Base-by-base conservation (phyloP, 2,797 vertebrate species). In the Microtus californicus region DNA sequence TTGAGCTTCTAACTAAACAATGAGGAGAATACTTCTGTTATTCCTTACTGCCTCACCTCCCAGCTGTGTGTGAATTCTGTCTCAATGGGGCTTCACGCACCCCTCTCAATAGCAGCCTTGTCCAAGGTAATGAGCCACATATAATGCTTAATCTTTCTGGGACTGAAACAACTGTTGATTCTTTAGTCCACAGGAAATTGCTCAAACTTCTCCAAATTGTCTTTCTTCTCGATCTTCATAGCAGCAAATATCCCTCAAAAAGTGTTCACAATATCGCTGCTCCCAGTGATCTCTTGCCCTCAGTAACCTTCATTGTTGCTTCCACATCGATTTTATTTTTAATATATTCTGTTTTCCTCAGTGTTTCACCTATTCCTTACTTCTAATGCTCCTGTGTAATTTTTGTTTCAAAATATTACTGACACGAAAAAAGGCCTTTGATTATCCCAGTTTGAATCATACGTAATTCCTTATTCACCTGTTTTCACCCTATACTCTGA, bases 331-430 rank as follows among this genome's bases (percentile, higher is more conserved):
- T 2, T 88, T 1, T 59, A 34, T 9, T 82, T 59, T 83, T 12
- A 69, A 11, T 82, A 43, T 45, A 25, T 9, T 48, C 76, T 40
- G 61, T 11, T n/a, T 13, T 43, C 14, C 77, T 91, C 63, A 8
- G 10, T 9, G 9, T 34, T 79, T 29, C 4, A 54, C 21, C 0
- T 3, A 71, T 63, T 67, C 43, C 3, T 25, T 5, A 2, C 2
- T 29, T 40, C 1, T 61, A 92, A 59, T 69, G 12, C 8, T 12
- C 67, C 1, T 80, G 23, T 80, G 23, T 10, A 1, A 9, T 56
- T 94, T 76, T 73, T 71, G n/a, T 63, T 71, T n/a, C 15, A 76
- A 93, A 37, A 63, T 59, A 31, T 85, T 76, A 87, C 76, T 96
- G n/a, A 87, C 0, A 63, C 21, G 76, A 91, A 17, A 67, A 65